Percentiles rank a stretch among this genome's conserved stretches.
These are phyloP conservation scores for Hirtodrosophila duncani DNA, from an alignment of 2,888 invertebrate genomes.

Conservation along the genomic window DNA sequence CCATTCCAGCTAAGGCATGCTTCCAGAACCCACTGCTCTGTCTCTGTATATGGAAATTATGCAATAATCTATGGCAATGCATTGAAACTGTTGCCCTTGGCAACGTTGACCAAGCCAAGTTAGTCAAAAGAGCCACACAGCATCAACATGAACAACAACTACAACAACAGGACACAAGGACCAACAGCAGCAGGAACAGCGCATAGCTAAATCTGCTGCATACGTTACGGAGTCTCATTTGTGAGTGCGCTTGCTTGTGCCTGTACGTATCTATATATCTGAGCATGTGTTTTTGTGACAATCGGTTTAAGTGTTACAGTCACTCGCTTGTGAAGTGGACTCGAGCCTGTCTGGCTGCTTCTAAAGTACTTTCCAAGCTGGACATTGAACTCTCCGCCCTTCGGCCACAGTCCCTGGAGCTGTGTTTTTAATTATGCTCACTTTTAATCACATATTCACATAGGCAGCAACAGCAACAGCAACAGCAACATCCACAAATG, in stretches of 20 bases:
- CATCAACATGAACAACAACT: slow-evolving; percentile 4
- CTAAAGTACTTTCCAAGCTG: slow-evolving; percentile 20
- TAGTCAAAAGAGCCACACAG: slow-evolving; percentile 37
- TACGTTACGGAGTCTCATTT: slow-evolving; percentile 50
- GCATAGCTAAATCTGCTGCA: slow-evolving; percentile 53
- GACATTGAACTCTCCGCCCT: slow-evolving; percentile 26
- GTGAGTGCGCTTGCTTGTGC: neutral
- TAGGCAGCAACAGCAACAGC: neutral
- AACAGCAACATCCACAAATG: neutral
- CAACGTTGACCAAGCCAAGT: slow-evolving; percentile 42
- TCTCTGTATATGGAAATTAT: slow-evolving; percentile 46
- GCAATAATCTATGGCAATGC: slow-evolving; percentile 66
- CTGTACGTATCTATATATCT: slow-evolving; percentile 2
- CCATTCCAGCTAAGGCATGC: slow-evolving; percentile 31
- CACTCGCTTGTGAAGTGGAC: slow-evolving; percentile 33
- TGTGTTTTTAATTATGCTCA: slow-evolving; percentile 22
- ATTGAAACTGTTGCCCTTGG: slow-evolving; percentile 63
- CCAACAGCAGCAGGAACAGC: slow-evolving; percentile 16
- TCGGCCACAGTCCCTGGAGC: neutral
- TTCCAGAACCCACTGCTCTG: neutral
- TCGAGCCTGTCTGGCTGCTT: slow-evolving; percentile 24
- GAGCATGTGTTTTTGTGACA: slow-evolving; percentile 33
- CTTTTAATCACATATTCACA: too few species aligned
- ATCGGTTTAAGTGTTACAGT: slow-evolving; percentile 47
- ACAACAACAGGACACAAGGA: slow-evolving; percentile 8